Conservation (phyloP, 2,797 vertebrate species). For the Petrocephalus schoutedeni region DNA sequence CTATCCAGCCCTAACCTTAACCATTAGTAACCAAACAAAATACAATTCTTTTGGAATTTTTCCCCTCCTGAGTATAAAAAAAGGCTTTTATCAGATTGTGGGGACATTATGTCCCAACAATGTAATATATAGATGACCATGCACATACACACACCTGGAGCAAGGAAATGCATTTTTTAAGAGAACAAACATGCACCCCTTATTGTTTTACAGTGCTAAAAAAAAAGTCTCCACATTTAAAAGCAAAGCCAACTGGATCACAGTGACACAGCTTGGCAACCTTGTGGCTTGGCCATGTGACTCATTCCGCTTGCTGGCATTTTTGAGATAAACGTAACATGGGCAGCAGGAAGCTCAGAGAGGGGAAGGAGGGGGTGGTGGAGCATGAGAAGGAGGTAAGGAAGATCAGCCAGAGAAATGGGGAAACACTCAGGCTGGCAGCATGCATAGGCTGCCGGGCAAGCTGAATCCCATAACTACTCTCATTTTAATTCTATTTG, state of each 20-base stretch:
- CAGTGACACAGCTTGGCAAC: neutral
- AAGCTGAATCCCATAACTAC: neutral
- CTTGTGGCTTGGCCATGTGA: neutral
- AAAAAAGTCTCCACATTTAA: neutral
- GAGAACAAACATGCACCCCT: neutral
- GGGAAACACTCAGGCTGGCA: neutral
- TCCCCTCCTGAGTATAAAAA: no score
- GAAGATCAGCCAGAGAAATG: neutral
- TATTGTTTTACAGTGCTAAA: neutral
- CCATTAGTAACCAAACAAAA: no score
- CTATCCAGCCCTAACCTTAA: no score
- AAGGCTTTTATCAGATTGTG: no score
- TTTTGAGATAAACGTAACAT: neutral
- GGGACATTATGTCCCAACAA: no score
- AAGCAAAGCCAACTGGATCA: neutral
- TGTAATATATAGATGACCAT: neutral
- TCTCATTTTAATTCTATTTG: neutral
- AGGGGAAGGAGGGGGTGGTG: neutral
- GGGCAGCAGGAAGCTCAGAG: neutral
- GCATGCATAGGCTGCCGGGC: neutral
- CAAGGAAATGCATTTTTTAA: neutral
- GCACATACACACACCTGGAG: slow-evolving; percentile 4
- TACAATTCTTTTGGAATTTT: no score
- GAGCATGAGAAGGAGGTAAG: neutral
- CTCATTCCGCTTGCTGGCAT: neutral